A percentile compares a stretch with the other conserved stretches of the same genome.
phyloP scores from a whole-genome alignment of 2,888 invertebrate species.

The Pristionchus arcanus region DNA sequence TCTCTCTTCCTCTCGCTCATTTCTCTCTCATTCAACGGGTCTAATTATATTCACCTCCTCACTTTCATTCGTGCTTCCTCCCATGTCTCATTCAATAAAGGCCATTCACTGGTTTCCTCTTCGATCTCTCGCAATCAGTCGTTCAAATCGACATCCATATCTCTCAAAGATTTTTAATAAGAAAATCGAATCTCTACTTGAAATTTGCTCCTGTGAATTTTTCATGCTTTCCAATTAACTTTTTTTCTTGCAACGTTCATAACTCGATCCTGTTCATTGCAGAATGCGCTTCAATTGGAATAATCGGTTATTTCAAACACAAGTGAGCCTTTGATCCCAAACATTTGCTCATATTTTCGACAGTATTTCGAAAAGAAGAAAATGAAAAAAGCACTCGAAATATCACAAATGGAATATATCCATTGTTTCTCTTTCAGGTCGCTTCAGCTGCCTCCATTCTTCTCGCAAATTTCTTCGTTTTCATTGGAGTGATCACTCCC shows the following conservation, averaged over 20 bases:
- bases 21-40: conserved; percentile 42
- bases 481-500: conserved; percentile 76
- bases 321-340: neutral
- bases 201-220: neutral
- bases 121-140: neutral
- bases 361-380: neutral
- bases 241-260: neutral
- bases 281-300: conserved; percentile 53
- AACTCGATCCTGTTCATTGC: neutral
- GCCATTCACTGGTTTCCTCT: neutral
- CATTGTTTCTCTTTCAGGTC: conserved; percentile 62
- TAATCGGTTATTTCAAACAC: conserved; percentile 54
- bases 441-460: conserved; percentile 63
- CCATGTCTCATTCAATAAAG: conserved; percentile 40
- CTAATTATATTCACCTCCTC: conserved; percentile 15
- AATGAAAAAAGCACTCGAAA: neutral
- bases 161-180: neutral
- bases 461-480: conserved; percentile 69
- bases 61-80: conserved; percentile 7
- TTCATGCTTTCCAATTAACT: neutral
- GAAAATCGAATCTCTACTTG: neutral
- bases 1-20: conserved; percentile 5
- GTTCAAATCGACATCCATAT: neutral
- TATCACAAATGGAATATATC: neutral
- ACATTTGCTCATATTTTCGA: neutral